Evolutionary conservation across 2,113 vertebrate genomes (phyloP), one percentile per base, ranked within the genome.

Genomic region (Tenebrosternarchus preto): DNA sequence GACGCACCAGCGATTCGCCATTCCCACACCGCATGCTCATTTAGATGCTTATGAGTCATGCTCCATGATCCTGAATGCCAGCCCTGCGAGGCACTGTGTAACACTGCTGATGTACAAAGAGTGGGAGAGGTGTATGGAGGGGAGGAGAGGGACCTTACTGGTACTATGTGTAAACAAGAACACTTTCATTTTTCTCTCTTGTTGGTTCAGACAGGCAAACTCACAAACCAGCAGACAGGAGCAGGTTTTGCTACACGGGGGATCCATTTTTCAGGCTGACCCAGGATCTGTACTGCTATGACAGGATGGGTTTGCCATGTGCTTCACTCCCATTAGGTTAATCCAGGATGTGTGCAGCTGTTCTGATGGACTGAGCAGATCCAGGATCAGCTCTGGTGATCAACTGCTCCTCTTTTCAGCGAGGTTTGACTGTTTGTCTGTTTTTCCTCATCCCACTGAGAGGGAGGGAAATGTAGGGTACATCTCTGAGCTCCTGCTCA

Each of bases 41-140:
- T 77, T 77, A 55, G 46, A 77, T 39, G 31, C 33, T 31, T n/a
- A 56, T 77, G 76, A 77, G 50, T 77, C 76, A 77, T 57, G 57
- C 63, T 56, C 24, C 76, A 43, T 2, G 22, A 43, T 59, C 6
- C 76, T 69, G 75, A 67, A 67, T 16, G 63, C 33, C 75, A 77
- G 75, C 75, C 43, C 24, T 29, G 64, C 11, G 64, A 59, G 53
- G 22, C 27, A 19, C 63, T 15, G 43, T 12, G 43, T 12, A 11
- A 12, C 8, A 12, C 5, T 27, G 57, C 8, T 46, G 22, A 66
- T 25, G 55, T n/a, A 24, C 39, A n/a, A 53, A 50, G 64, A 27
- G 64, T 11, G 25, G 22, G 66, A 50, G 39, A 63, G 36, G 17
- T 22, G 33, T 39, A 39, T 19, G 33, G 31, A 22, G 63, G 15